Evolutionary conservation across 1,140 invertebrate genomes (phyloP).

Genomic region (Lordiphosa clarofinis): DNA sequence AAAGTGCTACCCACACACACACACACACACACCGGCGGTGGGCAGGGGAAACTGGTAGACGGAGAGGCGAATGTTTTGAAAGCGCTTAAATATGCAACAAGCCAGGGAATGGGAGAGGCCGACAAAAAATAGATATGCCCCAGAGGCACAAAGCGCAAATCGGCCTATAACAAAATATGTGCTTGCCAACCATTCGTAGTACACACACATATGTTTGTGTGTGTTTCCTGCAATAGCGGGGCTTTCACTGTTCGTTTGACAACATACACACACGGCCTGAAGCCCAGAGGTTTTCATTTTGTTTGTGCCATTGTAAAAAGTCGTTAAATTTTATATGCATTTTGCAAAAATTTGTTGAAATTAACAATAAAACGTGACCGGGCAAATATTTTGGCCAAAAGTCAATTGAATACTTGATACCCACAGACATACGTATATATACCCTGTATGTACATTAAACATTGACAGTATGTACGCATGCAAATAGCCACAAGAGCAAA

Average conservation of each 20-base stretch:
- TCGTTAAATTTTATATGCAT: conserved; percentile 71
- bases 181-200: conserved; percentile 12
- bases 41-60: conserved; percentile 3
- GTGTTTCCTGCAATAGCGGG: background rate
- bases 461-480: conserved; percentile 7
- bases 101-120: conserved; percentile 27
- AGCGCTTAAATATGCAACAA: conserved; percentile 73
- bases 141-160: conserved; percentile 49
- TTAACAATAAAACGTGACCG: conserved; percentile 76
- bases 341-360: conserved; percentile 69
- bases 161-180: conserved; percentile 70
- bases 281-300: conserved; percentile 31
- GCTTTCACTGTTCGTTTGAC: conserved; percentile 10
- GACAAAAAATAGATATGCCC: conserved; percentile 22
- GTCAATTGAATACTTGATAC: conserved; percentile 53
- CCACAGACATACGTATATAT: background rate
- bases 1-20: conserved; percentile 41
- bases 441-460: too few relatives aligned
- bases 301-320: conserved; percentile 32
- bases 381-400: conserved; percentile 60
- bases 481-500: background rate
- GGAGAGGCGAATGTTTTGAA: conserved; percentile 67
- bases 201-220: conserved; percentile 20
- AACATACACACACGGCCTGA: background rate
- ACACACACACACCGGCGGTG: conserved; percentile 7